These are phyloP conservation scores for Ceraclea dissimilis DNA, from an alignment of 2,888 invertebrate species.

Conservation along the genomic window DNA sequence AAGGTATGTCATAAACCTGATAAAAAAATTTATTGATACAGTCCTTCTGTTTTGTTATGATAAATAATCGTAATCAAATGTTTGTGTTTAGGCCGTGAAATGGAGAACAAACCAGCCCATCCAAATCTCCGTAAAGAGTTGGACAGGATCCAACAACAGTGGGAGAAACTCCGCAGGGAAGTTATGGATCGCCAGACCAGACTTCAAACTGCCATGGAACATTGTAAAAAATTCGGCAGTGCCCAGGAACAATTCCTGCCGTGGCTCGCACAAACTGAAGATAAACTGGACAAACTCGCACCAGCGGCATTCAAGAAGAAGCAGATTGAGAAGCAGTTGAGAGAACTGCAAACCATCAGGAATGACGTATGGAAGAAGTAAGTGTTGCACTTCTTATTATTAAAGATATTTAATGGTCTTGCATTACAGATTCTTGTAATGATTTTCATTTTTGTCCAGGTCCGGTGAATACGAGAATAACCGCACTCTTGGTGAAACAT, in stretches of 20 bases:
- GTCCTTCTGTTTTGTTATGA: too few relatives aligned
- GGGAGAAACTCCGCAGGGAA: conserved; percentile 87
- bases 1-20: too few relatives aligned
- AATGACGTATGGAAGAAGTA: conserved; percentile 86
- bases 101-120: conserved; percentile 47
- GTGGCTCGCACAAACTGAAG: conserved; percentile 84
- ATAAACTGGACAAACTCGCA: conserved; percentile 68
- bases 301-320: conserved; percentile 76
- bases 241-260: conserved; percentile 79
- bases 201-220: conserved; percentile 85
- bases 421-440: neutral
- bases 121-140: conserved; percentile 55
- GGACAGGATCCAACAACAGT: conserved; percentile 82
- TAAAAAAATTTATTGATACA: too few relatives aligned
- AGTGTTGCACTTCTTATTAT: conserved; percentile 13
- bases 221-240: conserved; percentile 82
- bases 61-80: too few relatives aligned
- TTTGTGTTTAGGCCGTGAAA: conserved; percentile 39
- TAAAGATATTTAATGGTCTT: neutral
- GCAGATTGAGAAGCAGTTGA: conserved; percentile 80
- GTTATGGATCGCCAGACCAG: conserved; percentile 80
- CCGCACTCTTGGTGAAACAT: conserved; percentile 77
- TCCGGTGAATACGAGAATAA: conserved; percentile 91
- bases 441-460: conserved; percentile 32
- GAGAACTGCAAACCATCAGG: conserved; percentile 80